Base-by-base conservation (phyloP, 2,113 vertebrate genomes). In the Monopterus albus region DNA sequence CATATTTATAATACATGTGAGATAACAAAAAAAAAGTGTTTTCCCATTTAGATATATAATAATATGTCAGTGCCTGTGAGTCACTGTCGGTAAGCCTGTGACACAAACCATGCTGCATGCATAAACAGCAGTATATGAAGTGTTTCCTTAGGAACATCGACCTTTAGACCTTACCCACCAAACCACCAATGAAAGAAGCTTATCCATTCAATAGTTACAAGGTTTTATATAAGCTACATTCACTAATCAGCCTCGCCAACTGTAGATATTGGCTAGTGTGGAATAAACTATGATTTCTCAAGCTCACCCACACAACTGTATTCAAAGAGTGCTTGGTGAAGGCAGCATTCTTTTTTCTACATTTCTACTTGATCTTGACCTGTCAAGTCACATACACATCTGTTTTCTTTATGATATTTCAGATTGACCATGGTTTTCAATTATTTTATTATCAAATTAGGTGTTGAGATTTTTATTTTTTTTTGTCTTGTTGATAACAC, bases 221-320 rank as follows among this genome's bases (percentile, higher is more conserved):
- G 46, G 25, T 65, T 68, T 70, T 33, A 49, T 65, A 56, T 50
- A 73, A 58, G 59, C 50, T 65, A 23, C 36, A 63, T 23, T 18
- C 21, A 43, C 50, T 82, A 72, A 82, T 80, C 78, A 47, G 57
- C 35, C 69, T 12, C 51, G 57, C 58, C 20, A 1, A 29, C 53
- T 63, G 46, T 57, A 60, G 56, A 72, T 65, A 39, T 40, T 36
- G 49, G 33, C 71, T 71, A 33, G 68, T 36, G 11, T n/a, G 51
- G 45, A 81, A 68, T 13, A 20, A 46, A 75, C 47, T 31, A 47
- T 55, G 26, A 59, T 29, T 36, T 18, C 46, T 35, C 25, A 62
- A 56, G 65, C 43, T 70, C 43, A 35, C 67, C 67, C 42, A 71
- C 58, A 2, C 66, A 66, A 23, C 39, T 52, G 51, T 9, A 64